phyloP scores from a whole-genome alignment of 1,140 invertebrate species.

The Hesperophylax magnus region DNA sequence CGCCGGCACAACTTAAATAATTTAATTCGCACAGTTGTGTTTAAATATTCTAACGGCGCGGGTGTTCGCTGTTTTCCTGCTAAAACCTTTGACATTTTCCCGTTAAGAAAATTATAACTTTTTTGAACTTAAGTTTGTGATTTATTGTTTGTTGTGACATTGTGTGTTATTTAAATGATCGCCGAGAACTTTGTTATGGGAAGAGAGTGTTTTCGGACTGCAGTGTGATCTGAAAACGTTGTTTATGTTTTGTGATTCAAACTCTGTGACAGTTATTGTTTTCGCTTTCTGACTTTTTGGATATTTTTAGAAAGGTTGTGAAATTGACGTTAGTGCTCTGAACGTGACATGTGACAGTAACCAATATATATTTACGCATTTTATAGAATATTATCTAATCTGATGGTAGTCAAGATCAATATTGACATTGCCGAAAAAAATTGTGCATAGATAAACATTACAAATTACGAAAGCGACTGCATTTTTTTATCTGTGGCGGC shows the following conservation, averaged over 20 bases:
- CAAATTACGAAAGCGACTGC: background rate
- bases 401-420: conserved; percentile 27
- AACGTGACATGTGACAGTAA: background rate
- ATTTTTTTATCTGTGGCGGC: background rate
- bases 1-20: background rate
- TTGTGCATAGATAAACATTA: conserved; percentile 37
- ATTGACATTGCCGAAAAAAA: conserved; percentile 40
- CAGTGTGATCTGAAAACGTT: conserved; percentile 2
- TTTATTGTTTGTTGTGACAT: background rate
- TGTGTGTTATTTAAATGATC: background rate
- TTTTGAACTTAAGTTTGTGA: background rate
- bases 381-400: conserved; percentile 4
- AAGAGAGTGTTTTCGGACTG: background rate
- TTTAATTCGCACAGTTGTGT: background rate
- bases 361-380: background rate
- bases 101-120: background rate
- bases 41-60: background rate
- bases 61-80: background rate
- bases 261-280: background rate
- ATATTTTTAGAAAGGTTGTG: conserved; percentile 37
- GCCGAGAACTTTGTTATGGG: background rate
- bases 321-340: conserved; percentile 2
- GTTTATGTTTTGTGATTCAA: conserved; percentile 19
- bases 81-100: background rate
- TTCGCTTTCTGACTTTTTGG: conserved; percentile 16